These are phyloP conservation scores for Macrotus californicus DNA, from an alignment of 2,113 vertebrate genomes.

Conservation along the genomic window DNA sequence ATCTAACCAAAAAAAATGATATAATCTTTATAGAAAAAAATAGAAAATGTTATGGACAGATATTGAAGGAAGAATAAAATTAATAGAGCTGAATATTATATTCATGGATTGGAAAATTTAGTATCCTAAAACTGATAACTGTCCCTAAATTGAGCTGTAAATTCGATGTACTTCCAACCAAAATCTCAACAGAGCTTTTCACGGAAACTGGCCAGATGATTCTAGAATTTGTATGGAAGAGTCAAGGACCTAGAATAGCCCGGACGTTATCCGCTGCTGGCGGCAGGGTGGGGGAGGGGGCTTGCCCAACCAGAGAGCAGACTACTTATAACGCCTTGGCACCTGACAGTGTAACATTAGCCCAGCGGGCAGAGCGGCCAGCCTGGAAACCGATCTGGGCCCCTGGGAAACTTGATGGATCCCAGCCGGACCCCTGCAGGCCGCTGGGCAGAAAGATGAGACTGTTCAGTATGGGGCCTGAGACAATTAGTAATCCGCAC, in stretches of 20 bases:
- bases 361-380: not conserved
- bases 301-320: not conserved
- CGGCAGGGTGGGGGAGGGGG: fast-evolving
- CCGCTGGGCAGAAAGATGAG: not conserved
- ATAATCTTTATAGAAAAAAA: not conserved
- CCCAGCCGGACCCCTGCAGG: fast-evolving
- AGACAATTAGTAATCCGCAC: not conserved
- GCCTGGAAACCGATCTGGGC: not conserved
- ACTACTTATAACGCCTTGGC: not conserved
- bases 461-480: not conserved
- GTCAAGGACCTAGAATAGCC: not conserved
- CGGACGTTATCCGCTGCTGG: not conserved
- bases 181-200: not conserved
- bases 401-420: not conserved
- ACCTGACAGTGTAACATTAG: not conserved
- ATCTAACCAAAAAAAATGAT: not conserved
- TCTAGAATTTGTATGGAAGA: not conserved
- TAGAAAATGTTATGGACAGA: not conserved
- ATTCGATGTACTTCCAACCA: not conserved
- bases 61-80: not conserved
- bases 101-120: not conserved
- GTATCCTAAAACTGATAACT: not conserved
- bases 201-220: not conserved
- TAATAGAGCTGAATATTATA: not conserved
- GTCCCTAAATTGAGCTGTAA: not conserved